Evolutionary conservation across 2,888 invertebrate genomes (phyloP), one percentile per base, ranked within the genome.

Genomic region (Gymnosoma rotundatum): DNA sequence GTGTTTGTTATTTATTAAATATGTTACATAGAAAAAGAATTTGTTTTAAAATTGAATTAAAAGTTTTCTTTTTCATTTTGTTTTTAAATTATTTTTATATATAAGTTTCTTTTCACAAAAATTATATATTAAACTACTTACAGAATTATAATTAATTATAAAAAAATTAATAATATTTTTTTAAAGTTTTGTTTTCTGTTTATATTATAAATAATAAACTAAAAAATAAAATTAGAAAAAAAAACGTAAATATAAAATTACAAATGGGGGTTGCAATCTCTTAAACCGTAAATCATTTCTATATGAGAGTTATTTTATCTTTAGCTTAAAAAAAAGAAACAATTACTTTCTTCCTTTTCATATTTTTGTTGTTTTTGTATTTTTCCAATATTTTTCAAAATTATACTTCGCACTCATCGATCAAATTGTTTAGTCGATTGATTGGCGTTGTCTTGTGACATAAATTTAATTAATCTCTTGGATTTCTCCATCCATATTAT

Each of bases 401-500:
- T 36, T 36, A 38, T 32, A 58, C 64, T 48, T 61, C 45, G 58
- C 58, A 48, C 66, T 75, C 10, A 21, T 54, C 20, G 9, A 16
- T 38, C 66, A 56, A 63, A 18, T 63, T 42, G 16, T 52, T 76
- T n/a, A 12, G 0, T 38, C 16, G 20, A 16, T 78, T 52, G 50
- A 52, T 52, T 48, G 63, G 25, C n/a, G 36, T 50, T 60, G 64
- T 64, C 21, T 58, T 63, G 6, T 38, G 38, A 76, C 9, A 48
- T n/a, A 64, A 56, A 60, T 75, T 83, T 88, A 91, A 84, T 90
- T 92, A 84, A 91, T 91, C 83, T 92, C 92, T 86, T 91, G 92
- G 76, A 89, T 90, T 85, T 92, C 92, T 45, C 89, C 88, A 87
- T 91, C 90, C 66, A 91, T 89, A 88, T 91, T 92, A 78, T 91